A percentile compares a stretch with the other conserved stretches of the same genome.
Conservation (phyloP, 2,888 invertebrate species). For the Erebia ligea region DNA sequence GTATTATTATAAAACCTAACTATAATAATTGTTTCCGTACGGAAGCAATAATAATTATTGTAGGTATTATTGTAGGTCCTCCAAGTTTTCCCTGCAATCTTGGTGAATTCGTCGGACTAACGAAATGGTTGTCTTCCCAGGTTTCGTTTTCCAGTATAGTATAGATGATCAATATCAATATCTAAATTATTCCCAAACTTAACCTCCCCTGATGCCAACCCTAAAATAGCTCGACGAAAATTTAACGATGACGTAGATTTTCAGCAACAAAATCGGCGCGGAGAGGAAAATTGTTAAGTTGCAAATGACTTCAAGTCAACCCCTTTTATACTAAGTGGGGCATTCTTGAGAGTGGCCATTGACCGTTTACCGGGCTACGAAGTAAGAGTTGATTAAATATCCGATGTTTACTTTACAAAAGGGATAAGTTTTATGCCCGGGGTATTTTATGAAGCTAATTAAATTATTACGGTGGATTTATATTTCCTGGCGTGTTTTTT, state of each 20-base stretch:
- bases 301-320: constrained; percentile 34
- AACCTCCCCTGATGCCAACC: background rate
- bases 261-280: constrained; percentile 6
- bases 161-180: no score
- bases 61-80: no score
- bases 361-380: constrained; percentile 67
- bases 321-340: constrained; percentile 65
- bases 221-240: background rate
- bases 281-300: constrained; percentile 23
- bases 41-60: no score
- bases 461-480: background rate
- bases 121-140: no score
- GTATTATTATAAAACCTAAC: no score
- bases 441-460: constrained; percentile 11
- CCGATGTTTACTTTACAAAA: constrained; percentile 68
- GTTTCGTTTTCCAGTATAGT: no score
- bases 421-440: constrained; percentile 34
- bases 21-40: no score
- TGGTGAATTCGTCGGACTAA: no score
- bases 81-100: no score
- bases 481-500: background rate
- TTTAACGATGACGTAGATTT: constrained; percentile 9
- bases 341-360: constrained; percentile 61
- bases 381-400: constrained; percentile 75
- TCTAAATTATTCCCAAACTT: no score